These are phyloP conservation scores for Polyommatus icarus DNA, from an alignment of 2,888 invertebrate genomes.

Conservation along the genomic window DNA sequence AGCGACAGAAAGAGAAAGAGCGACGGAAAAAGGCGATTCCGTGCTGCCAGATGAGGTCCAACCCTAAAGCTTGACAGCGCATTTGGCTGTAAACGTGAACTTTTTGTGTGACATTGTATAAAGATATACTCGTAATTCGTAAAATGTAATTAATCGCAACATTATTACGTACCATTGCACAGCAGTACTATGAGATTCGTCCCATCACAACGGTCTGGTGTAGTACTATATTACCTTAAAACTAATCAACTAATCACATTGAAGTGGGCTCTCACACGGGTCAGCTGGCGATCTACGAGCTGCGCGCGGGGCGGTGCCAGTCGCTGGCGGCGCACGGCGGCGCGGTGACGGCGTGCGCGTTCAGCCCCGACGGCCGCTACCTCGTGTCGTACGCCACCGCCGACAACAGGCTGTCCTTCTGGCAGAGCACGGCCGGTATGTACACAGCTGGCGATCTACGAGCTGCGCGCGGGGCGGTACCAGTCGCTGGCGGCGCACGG, in stretches of 20 bases:
- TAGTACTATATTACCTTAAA: not conserved
- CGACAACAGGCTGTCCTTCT: slow-evolving; percentile 97
- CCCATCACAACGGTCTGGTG: too few species aligned
- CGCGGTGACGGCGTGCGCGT: slow-evolving; percentile 94
- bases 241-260: not conserved
- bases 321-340: slow-evolving; percentile 94
- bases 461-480: slow-evolving; percentile 95
- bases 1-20: too few species aligned
- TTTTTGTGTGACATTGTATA: too few species aligned
- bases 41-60: too few species aligned
- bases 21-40: too few species aligned
- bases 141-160: too few species aligned
- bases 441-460: slow-evolving; percentile 83
- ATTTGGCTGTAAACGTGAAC: too few species aligned
- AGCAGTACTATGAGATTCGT: too few species aligned
- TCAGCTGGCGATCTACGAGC: slow-evolving; percentile 95
- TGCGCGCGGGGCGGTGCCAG: slow-evolving; percentile 96
- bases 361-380: slow-evolving; percentile 98
- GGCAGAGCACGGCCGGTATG: slow-evolving; percentile 96
- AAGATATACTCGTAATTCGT: too few species aligned
- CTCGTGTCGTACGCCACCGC: slow-evolving; percentile 96
- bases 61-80: too few species aligned
- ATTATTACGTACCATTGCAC: too few species aligned
- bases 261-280: slow-evolving; percentile 95
- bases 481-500: slow-evolving; percentile 96